phyloP scores from a whole-genome alignment of 2,797 vertebrate genomes.

The Sebastes dallii region DNA sequence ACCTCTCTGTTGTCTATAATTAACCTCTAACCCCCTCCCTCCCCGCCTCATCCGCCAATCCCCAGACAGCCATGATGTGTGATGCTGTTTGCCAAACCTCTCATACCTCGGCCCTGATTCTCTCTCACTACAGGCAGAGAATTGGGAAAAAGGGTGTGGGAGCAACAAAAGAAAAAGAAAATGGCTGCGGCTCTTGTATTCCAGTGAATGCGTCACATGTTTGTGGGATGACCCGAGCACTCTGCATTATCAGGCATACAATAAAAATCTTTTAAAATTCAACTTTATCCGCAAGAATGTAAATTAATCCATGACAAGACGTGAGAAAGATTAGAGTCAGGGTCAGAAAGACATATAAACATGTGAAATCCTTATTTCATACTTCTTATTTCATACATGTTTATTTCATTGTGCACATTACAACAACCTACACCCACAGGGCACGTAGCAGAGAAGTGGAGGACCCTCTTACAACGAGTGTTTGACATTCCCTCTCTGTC shows the following conservation, averaged over 20 bases:
- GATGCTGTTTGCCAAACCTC: slow-evolving; percentile 20
- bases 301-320: background rate
- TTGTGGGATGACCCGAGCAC: background rate
- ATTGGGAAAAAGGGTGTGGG: background rate
- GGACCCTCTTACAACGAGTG: slow-evolving; percentile 19
- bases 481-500: slow-evolving; percentile 30
- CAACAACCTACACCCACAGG: background rate
- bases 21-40: slow-evolving; percentile 87
- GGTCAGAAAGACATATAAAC: background rate
- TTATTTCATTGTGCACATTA: background rate
- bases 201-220: background rate
- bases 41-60: slow-evolving; percentile 29
- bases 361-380: background rate
- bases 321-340: background rate
- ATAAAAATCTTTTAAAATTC: background rate
- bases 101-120: background rate
- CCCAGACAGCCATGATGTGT: slow-evolving; percentile 23
- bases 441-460: slow-evolving; percentile 14
- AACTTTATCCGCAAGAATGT: background rate
- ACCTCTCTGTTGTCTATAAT: slow-evolving; percentile 93
- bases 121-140: slow-evolving; percentile 12
- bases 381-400: background rate
- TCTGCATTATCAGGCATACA: background rate
- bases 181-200: slow-evolving; percentile 28
- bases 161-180: slow-evolving; percentile 53